Conservation (phyloP, 2,888 invertebrate species). For the Alviniconcha strummeri region DNA sequence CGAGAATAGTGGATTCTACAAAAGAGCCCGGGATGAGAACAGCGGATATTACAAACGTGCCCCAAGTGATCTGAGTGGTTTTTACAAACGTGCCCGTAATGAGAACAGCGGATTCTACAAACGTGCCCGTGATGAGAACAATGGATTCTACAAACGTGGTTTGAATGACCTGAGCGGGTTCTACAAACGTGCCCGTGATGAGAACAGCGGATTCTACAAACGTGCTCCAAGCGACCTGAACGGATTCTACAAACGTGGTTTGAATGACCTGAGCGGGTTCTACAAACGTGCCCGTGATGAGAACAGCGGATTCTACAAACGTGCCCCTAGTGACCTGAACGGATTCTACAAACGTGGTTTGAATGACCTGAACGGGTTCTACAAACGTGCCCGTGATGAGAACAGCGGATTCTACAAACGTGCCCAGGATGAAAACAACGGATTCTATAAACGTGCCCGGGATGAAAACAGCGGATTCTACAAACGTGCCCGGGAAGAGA, state of each 20-base stretch:
- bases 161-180: constrained; percentile 10
- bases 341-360: constrained; percentile 16
- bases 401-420: constrained; percentile 12
- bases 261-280: neutral
- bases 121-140: neutral
- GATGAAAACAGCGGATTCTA: constrained; percentile 28
- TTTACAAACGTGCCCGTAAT: neutral
- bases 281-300: constrained; percentile 30
- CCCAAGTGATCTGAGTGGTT: neutral
- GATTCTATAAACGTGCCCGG: constrained; percentile 30
- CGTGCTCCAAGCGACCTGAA: constrained; percentile 8
- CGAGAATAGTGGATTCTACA: constrained; percentile 24
- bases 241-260: constrained; percentile 28
- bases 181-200: constrained; percentile 24
- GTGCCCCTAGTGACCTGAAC: too few species aligned
- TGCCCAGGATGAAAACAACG: neutral
- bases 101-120: constrained; percentile 32
- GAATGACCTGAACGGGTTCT: too few species aligned
- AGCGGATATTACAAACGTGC: neutral
- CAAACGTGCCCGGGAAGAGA: constrained; percentile 22
- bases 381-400: neutral
- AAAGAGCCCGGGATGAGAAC: neutral
- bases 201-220: constrained; percentile 23
- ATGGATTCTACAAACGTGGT: neutral
- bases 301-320: constrained; percentile 26